Evolutionary conservation across 1,140 invertebrate species (phyloP), one percentile per base, ranked within the genome.

Genomic region (Diorhabda sublineata): DNA sequence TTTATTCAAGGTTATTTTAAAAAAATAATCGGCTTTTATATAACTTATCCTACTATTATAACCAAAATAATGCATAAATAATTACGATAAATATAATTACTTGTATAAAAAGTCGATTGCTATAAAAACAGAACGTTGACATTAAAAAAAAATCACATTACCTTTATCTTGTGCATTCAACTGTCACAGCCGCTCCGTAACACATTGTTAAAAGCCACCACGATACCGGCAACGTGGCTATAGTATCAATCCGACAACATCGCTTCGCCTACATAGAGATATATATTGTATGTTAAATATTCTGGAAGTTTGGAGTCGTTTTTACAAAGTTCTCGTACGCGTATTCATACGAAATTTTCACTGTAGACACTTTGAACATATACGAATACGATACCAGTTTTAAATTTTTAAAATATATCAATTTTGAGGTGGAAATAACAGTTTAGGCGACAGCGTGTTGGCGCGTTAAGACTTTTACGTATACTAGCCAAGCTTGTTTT

Each of bases 221-320:
- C 70, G 74, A 64, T 68, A 73, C 66, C 70, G 73, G 73, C 74
- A 75, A 76, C 71, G 69, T 56, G 42, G 69, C 41, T 52, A 43
- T 43, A 6, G 69, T 47, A 62, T 42, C 52, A 45, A 71, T 47
- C 69, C 72, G 77, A 69, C 76, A 78, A 79, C 76, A 67, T 57
- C 69, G 78, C 72, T 73, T 79, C 75, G 76, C 78, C 78, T 79
- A 79, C 78, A 79, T 79, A 78, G 71, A 76, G 75, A 76, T 76
- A 70, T 75, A 73, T 73, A 75, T 70, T 74, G 71, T 73, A 75
- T 78, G 76, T 78, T 77, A 77, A 79, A 79, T 77, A 78, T 75
- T 75, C 72, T 60, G 43, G 47, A 71, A 73, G 73, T 75, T 63
- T 65, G 58, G 67, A 60, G 11, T 42, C 61, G 69, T 70, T 79